A percentile compares a stretch with the other conserved stretches of the same genome.
These are phyloP conservation scores for Pseudoatta argentina DNA, from an alignment of 1,140 invertebrate species.

Conservation along the genomic window DNA sequence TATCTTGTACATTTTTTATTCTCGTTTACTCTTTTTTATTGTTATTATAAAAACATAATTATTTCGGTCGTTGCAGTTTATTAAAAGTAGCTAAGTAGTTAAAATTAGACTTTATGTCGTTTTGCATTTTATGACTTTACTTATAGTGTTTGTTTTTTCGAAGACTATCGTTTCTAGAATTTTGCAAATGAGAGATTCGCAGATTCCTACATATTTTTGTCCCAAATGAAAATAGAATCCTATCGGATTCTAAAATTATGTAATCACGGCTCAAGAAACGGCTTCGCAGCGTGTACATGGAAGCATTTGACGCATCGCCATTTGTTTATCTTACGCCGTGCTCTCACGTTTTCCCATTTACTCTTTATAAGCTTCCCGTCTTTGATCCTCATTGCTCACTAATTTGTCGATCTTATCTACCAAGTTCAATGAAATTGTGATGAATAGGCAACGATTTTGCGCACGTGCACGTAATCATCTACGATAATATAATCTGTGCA, in stretches of 20 bases:
- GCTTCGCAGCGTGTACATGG: not conserved
- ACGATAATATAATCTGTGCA: slow-evolving; percentile 7
- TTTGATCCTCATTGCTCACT: slow-evolving; percentile 30
- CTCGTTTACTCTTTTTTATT: not conserved
- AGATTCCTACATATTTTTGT: not conserved
- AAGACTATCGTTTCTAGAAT: not conserved
- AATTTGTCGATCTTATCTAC: not conserved
- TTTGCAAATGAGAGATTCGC: not conserved
- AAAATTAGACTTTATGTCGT: not conserved
- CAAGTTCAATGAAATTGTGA: slow-evolving; percentile 12
- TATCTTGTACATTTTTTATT: not conserved
- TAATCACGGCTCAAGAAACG: slow-evolving; percentile 34
- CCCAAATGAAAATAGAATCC: slow-evolving; percentile 72
- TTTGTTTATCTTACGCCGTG: slow-evolving; percentile 39
- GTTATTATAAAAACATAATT: not conserved
- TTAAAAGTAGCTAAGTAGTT: not conserved
- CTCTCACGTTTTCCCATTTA: slow-evolving; percentile 26
- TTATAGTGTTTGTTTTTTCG: not conserved
- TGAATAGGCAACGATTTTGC: not conserved
- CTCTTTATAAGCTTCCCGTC: slow-evolving; percentile 20
- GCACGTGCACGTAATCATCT: not conserved
- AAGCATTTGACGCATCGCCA: not conserved
- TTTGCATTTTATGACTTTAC: not conserved
- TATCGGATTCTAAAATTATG: slow-evolving; percentile 76
- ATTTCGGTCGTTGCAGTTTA: not conserved